Percentiles rank a stretch among this genome's conserved stretches.
These are phyloP conservation scores for Zeuzera pyrina DNA, from an alignment of 2,888 invertebrate species.

Conservation along the genomic window DNA sequence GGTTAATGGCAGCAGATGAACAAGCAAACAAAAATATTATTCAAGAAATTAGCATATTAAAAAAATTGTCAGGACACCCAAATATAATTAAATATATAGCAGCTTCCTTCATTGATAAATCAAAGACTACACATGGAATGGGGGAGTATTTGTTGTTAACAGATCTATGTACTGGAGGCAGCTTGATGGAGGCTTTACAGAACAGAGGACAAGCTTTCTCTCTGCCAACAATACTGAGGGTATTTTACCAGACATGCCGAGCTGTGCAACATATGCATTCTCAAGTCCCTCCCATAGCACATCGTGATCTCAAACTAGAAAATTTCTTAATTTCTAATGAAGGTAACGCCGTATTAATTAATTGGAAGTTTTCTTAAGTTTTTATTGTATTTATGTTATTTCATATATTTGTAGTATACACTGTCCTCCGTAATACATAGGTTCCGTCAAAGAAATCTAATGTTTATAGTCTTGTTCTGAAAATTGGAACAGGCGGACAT, in stretches of 20 bases:
- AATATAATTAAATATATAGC: constrained; percentile 93
- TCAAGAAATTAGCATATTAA: constrained; percentile 88
- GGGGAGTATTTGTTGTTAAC: constrained; percentile 93
- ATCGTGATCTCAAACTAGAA: constrained; percentile 97
- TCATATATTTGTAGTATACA: not conserved
- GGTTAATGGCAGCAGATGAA: constrained; percentile 87
- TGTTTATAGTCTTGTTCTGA: too few relatives aligned
- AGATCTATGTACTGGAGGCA: constrained; percentile 92
- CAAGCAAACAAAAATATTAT: constrained; percentile 84
- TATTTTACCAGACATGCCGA: constrained; percentile 92
- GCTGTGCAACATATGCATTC: constrained; percentile 96
- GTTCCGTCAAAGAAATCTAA: too few relatives aligned
- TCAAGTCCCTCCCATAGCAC: constrained; percentile 91
- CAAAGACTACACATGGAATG: constrained; percentile 84
- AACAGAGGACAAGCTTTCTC: constrained; percentile 75
- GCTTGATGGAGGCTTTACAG: constrained; percentile 77
- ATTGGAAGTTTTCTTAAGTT: constrained; percentile 1
- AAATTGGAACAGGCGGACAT: too few relatives aligned
- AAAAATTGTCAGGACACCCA: constrained; percentile 91
- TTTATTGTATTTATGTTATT: constrained; percentile 3
- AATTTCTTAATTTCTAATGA: constrained; percentile 91
- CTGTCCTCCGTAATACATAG: too few relatives aligned
- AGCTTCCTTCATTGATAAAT: constrained; percentile 85
- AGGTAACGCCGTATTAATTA: constrained; percentile 60
- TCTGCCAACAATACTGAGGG: constrained; percentile 80